Conservation (phyloP, 2,797 vertebrate species). For the Poeciliopsis presidionis region DNA sequence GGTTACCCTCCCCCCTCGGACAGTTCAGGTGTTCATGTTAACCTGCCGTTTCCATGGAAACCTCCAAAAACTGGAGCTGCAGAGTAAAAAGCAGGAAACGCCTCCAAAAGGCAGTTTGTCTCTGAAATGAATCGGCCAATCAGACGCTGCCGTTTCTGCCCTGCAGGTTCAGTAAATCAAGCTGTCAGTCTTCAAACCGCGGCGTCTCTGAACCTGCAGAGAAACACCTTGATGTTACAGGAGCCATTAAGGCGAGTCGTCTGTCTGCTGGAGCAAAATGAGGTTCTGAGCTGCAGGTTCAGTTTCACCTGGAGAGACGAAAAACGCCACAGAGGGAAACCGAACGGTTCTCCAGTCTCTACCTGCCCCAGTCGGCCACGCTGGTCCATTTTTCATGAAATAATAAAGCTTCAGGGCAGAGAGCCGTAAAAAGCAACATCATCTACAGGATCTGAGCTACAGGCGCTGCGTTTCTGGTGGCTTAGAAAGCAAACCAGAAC, state of each 20-base stretch:
- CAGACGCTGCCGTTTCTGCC: not conserved
- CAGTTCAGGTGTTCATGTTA: conserved; percentile 8
- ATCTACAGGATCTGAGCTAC: too few relatives aligned
- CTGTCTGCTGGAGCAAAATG: not conserved
- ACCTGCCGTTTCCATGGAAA: not conserved
- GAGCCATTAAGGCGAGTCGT: not conserved
- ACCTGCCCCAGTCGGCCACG: too few relatives aligned
- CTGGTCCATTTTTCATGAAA: too few relatives aligned
- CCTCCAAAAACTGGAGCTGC: not conserved
- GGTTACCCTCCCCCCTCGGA: conserved; percentile 1
- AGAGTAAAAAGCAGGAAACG: not conserved
- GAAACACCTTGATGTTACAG: not conserved
- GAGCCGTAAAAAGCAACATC: too few relatives aligned
- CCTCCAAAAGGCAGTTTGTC: not conserved
- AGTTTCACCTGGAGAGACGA: not conserved
- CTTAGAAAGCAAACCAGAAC: too few relatives aligned
- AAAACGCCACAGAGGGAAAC: not conserved
- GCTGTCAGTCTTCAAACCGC: conserved; percentile 14
- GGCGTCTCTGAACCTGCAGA: not conserved
- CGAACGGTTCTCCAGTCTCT: not conserved
- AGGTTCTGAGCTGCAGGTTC: not conserved
- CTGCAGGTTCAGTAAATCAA: conserved; percentile 21
- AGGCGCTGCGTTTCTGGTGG: too few relatives aligned
- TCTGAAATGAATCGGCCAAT: not conserved
- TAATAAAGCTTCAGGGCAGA: too few relatives aligned